A percentile compares a stretch with the other conserved stretches of the same genome.
Conservation (phyloP, 2,888 invertebrate genomes). For the Brachylomia viminalis region DNA sequence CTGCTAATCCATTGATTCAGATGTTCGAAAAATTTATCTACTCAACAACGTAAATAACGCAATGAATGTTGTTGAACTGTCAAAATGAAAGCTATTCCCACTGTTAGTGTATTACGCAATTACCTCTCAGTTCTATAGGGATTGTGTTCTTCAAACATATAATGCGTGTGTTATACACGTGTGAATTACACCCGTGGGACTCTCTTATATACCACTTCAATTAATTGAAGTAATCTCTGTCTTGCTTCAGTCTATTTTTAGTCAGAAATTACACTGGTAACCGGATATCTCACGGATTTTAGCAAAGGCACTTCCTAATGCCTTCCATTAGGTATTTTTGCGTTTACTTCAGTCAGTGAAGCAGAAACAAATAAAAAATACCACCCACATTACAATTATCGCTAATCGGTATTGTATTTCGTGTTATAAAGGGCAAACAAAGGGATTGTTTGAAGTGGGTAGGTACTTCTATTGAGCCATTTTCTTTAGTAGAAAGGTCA, state of each 20-base stretch:
- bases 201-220: conserved; percentile 26
- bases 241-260: conserved; percentile 31
- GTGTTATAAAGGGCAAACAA: conserved; percentile 38
- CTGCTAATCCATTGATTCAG: too few relatives aligned
- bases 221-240: conserved; percentile 48
- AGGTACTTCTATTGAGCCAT: conserved; percentile 2
- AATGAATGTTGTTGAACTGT: too few relatives aligned
- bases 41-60: too few relatives aligned
- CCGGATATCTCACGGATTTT: conserved; percentile 13
- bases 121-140: background rate
- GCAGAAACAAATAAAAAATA: background rate
- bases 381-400: conserved; percentile 18
- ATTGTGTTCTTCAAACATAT: conserved; percentile 1
- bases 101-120: too few relatives aligned
- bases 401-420: conserved; percentile 36
- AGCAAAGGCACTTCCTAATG: conserved; percentile 7
- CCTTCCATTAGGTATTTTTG: background rate
- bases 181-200: conserved; percentile 9
- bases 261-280: conserved; percentile 4
- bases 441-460: conserved; percentile 29
- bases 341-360: background rate
- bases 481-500: conserved; percentile 17
- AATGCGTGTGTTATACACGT: background rate
- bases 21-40: too few relatives aligned
- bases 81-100: too few relatives aligned